Base-by-base conservation (phyloP, 2,113 vertebrate species). In the Caracal caracal region DNA sequence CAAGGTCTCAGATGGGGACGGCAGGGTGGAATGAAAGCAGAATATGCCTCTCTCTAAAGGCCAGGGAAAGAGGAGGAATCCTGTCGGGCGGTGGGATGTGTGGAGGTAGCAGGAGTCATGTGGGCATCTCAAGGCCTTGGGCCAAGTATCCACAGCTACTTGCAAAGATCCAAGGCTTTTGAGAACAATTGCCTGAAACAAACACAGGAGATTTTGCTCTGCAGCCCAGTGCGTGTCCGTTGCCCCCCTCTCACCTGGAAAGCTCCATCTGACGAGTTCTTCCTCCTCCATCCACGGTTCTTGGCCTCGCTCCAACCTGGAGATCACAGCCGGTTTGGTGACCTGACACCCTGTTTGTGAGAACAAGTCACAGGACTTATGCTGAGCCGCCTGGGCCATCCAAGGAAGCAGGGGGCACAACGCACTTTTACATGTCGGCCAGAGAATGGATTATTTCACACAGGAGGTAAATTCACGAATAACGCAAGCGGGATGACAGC, bases 271-370 rank as follows among this genome's bases (percentile, higher is more conserved):
- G 16, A 6, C 9, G 33, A 90, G 49, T 24, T 95, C 96, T 30
- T 95, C 90, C 28, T 90, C 47, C 49, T 75, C 33, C 35, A 40
- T 40, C 94, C 90, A 95, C 0, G 49, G 86, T n/a, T 81, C 90
- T 43, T 80, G 70, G 28, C 63, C 75, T 49, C 61, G 80, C 65
- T 96, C 93, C 96, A 90, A 33, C 80, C 84, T 89, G 71, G 79
- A 85, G 85, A 96, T 96, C 71, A 93, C 79, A 30, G 85, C 90
- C 19, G 90, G 85, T 19, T 84, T 95, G 85, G 33, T 49, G 33
- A 73, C 71, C 30, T 85, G 71, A 73, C 47, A 89, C 0, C 83
- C 93, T 84, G 43, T 35, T 37, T 1, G 0, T 1, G 0, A 84
- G 26, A 88, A 63, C 91, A 0, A n/a, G 68, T 68, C 12, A 76